A percentile compares a stretch with the other conserved stretches of the same genome.
phyloP scores from a whole-genome alignment of 2,888 invertebrate species.

The Neoscelio sp. region DNA sequence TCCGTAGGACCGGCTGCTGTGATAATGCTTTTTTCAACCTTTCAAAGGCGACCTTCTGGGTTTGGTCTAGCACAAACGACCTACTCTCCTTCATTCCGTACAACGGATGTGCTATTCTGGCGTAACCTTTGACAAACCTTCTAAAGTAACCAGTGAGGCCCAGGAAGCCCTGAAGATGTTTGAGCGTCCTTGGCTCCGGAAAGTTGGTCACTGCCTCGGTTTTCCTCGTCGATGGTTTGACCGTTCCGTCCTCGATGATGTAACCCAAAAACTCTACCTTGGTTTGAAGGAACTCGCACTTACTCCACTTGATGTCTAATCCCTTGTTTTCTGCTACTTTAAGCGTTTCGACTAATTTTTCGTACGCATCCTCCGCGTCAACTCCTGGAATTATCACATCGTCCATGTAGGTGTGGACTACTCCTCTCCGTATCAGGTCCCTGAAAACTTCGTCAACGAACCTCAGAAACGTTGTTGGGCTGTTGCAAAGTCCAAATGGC shows the following conservation, averaged over 20 bases:
- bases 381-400: constrained; percentile 52
- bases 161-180: constrained; percentile 75
- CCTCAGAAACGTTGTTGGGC: too few species aligned
- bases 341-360: constrained; percentile 54
- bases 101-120: constrained; percentile 75
- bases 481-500: too few species aligned
- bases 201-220: constrained; percentile 70
- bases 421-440: constrained; percentile 10
- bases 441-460: too few species aligned
- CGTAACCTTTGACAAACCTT: constrained; percentile 76
- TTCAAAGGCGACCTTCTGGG: constrained; percentile 15
- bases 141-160: constrained; percentile 77
- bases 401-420: constrained; percentile 53
- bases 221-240: constrained; percentile 72
- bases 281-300: constrained; percentile 60
- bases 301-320: constrained; percentile 66
- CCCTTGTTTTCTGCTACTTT: constrained; percentile 51
- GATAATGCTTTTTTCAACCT: constrained; percentile 45
- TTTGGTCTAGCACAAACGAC: not conserved
- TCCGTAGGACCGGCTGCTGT: constrained; percentile 40
- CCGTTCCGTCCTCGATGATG: constrained; percentile 70
- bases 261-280: constrained; percentile 71
- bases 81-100: constrained; percentile 70
- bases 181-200: constrained; percentile 71
- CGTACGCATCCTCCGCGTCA: constrained; percentile 40